A percentile compares a stretch with the other conserved stretches of the same genome.
These are phyloP conservation scores for Brachionus manjavacas DNA, from an alignment of 1,140 invertebrate species.

Conservation along the genomic window DNA sequence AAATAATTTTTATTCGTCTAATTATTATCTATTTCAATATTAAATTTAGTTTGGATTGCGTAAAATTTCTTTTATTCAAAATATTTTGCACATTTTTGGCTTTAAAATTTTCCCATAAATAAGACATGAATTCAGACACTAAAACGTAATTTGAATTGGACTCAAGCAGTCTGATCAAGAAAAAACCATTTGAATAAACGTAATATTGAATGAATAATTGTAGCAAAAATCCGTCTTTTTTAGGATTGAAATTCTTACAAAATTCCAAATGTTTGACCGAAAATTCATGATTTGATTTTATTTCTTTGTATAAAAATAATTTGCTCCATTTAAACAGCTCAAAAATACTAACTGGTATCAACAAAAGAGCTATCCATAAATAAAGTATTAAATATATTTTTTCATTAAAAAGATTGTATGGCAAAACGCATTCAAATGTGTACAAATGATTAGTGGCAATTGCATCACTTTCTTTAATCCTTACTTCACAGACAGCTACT, in stretches of 20 bases:
- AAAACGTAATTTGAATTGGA: neutral
- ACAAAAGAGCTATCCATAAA: slow-evolving; percentile 47
- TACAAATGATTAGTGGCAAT: neutral
- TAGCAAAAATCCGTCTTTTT: neutral
- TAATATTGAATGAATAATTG: slow-evolving; percentile 6
- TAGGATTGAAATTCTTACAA: neutral
- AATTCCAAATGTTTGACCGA: neutral
- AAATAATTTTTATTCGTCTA: neutral
- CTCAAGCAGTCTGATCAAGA: neutral
- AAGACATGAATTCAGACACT: neutral
- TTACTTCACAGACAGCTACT: neutral
- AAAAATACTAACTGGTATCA: slow-evolving; percentile 42
- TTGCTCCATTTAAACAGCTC: neutral
- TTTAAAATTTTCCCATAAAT: slow-evolving; percentile 10
- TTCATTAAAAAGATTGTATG: slow-evolving; percentile 15
- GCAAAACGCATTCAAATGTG: slow-evolving; percentile 15
- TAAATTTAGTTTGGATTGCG: neutral
- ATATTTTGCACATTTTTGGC: neutral
- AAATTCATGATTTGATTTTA: neutral
- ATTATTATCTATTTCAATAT: neutral
- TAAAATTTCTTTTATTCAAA: neutral
- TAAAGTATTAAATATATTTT: slow-evolving; percentile 12
- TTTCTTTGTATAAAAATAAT: neutral
- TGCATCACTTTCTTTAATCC: neutral
- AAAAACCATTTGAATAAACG: neutral